Percentiles rank a stretch among this genome's conserved stretches.
These are phyloP conservation scores for Camponotus pennsylvanicus DNA, from an alignment of 1,140 invertebrate species.

Conservation along the genomic window DNA sequence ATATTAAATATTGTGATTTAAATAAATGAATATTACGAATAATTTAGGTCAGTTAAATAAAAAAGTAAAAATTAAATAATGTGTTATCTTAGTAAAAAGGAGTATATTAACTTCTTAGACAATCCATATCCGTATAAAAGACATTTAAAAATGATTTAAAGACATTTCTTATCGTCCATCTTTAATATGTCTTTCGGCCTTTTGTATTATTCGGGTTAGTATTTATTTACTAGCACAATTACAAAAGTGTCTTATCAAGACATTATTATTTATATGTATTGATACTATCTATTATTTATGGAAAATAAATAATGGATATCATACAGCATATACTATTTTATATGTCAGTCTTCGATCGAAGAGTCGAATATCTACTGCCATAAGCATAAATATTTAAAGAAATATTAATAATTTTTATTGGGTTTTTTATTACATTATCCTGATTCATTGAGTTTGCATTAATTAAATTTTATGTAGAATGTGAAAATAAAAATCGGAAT, in stretches of 20 bases:
- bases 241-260: background rate
- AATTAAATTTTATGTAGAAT: background rate
- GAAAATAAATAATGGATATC: constrained; percentile 13
- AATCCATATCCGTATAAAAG: background rate
- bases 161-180: background rate
- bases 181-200: no score
- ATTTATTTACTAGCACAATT: constrained; percentile 24
- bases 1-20: background rate
- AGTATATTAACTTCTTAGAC: background rate
- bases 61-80: background rate
- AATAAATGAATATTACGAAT: background rate
- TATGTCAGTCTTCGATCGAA: background rate
- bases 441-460: background rate
- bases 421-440: background rate
- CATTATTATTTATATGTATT: no score
- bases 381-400: background rate
- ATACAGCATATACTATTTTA: constrained; percentile 31
- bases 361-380: background rate
- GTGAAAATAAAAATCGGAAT: background rate
- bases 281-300: background rate
- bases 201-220: no score
- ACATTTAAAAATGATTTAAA: no score
- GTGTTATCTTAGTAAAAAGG: background rate
- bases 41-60: background rate
- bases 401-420: constrained; percentile 19